Evolutionary conservation across 2,797 vertebrate genomes (phyloP), one percentile per base, ranked within the genome.

Genomic region (Acestrorhynchus altus): DNA sequence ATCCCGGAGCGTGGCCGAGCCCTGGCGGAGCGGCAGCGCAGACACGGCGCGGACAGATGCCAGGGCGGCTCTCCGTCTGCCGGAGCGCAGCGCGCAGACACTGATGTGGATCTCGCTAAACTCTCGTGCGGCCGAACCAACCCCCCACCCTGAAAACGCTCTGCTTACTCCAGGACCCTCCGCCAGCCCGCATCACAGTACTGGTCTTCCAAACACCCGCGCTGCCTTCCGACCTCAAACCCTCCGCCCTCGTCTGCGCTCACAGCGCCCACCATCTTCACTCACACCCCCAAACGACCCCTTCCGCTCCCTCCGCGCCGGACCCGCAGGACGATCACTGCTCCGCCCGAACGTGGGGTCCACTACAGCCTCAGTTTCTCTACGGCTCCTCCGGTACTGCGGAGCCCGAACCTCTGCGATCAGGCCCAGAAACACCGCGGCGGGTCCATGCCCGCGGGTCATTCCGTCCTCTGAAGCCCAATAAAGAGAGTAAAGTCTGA

Each of bases 211-310:
- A 83, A 22, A 24, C 82, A 83, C 74, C 87, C 76, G 12, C 54
- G 26, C 67, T 79, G 60, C 79, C 71, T 80, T 51, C 80, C 52
- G n/a, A 77, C 67, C 54, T 74, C 65, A 73, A 84, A 84, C 79
- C 82, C 88, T 90, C 90, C 90, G 67, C 74, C 86, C 77, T 63
- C 59, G 72, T 76, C 72, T 56, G 76, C 42, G 72, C 24, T 56
- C 57, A 81, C 24, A 39, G 73, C 76, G 54, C 67, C 66, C 49
- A 42, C 39, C 67, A 63, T 60, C 51, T 66, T 57, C 13, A 59
- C 49, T 47, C 0, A 59, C 20, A 31, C 12, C 10, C 31, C 4
- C 35, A 7, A 49, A 46, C 20, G 10, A 10, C 31, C 16, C 56
- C 20, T 4, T 9, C 47, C 18, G 8, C 18, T 5, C n/a, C 42